Evolutionary conservation across 2,888 invertebrate genomes (phyloP), one percentile per base, ranked within the genome.

Genomic region (Amiota mariae): DNA sequence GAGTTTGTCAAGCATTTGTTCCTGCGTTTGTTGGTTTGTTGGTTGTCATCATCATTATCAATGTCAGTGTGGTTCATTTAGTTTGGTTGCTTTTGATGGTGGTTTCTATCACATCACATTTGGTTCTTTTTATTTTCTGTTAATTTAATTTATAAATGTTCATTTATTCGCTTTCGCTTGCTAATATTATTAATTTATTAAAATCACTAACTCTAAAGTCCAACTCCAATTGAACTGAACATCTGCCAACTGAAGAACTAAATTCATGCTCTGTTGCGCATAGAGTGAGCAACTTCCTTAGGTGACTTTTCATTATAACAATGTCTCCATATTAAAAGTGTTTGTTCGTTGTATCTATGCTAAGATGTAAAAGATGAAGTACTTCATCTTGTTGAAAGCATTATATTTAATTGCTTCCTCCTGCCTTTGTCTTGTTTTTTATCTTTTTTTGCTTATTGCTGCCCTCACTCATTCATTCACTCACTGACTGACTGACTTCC

Each of bases 131-230:
- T 24, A 24, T 24, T 3, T 3, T 24, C 24, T 24, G 24, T 2
- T 66, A 72, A 72, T 57, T 72, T 72, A 72, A 72, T 72, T 72
- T 56, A 72, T 72, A 72, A 64, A 66, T 72, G 56, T 72, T 54
- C 56, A 36, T 24, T 24, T 24, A 24, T 24, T 24, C 24, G 24
- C 36, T 36, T 6, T 64, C 24, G 24, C 66, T 57, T 57, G 64
- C 36, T 71, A 54, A 71, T 71, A 49, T 54, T 63, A 72, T 72
- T 72, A 66, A 72, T 66, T 66, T 66, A 66, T 66, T 72, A 72
- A 66, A 71, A 63, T 57, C 63, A 61, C 70, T 36, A 36, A 59
- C 48, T 51, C 70, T 12, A 46, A 67, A 67, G 2, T 48, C 6
- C 10, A 48, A 47, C 10, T n/a, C 12, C 48, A 20, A 49, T 12